phyloP scores from a whole-genome alignment of 2,113 vertebrate species.

The Meriones unguiculatus region DNA sequence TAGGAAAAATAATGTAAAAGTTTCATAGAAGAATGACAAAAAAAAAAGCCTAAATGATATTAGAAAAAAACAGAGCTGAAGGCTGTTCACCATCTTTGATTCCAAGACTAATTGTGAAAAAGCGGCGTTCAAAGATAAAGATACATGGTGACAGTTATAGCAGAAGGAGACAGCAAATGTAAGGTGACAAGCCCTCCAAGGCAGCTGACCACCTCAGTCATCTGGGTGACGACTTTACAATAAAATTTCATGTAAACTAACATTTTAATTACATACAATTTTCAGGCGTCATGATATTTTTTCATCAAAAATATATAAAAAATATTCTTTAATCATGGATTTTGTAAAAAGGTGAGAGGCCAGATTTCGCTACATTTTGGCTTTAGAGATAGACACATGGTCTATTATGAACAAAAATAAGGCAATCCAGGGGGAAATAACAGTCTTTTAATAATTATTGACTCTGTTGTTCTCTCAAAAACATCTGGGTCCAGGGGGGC shows the following conservation, averaged over 20 bases:
- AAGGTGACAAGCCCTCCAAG: neutral
- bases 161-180: neutral
- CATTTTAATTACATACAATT: neutral
- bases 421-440: neutral
- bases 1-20: neutral
- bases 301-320: neutral
- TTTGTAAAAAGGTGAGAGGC: neutral
- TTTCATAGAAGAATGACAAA: neutral
- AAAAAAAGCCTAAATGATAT: neutral
- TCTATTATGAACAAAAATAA: neutral
- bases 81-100: neutral
- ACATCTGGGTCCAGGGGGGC: no score
- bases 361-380: neutral
- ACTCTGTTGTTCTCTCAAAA: no score
- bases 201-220: no score
- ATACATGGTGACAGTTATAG: no score
- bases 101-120: neutral
- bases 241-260: neutral
- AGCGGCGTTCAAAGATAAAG: neutral
- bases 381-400: neutral
- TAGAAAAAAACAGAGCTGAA: neutral
- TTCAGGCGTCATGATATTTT: neutral
- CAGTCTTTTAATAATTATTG: neutral
- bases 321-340: neutral
- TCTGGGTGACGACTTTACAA: accelerated